phyloP scores from a whole-genome alignment of 2,888 invertebrate species.

The Trachelus tabidus region DNA sequence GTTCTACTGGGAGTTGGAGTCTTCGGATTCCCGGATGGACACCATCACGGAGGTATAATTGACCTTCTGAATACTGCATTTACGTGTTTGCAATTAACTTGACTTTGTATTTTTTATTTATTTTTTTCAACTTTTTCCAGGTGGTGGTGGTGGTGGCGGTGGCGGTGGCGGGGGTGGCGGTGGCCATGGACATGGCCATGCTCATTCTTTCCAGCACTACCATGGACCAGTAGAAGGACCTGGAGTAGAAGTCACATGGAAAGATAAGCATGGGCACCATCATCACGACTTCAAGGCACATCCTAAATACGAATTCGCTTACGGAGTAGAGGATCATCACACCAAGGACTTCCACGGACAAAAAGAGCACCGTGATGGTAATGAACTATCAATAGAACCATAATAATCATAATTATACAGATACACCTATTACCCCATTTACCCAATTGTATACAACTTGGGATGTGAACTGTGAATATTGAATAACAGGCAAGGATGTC shows the following conservation, averaged over 20 bases:
- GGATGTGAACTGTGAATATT: background rate
- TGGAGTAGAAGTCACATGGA: constrained; percentile 44
- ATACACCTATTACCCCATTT: background rate
- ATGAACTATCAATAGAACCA: background rate
- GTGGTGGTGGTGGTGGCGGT: background rate
- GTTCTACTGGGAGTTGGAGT: constrained; percentile 17
- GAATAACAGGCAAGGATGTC: constrained; percentile 39
- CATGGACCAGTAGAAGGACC: constrained; percentile 32
- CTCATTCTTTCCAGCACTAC: constrained; percentile 39
- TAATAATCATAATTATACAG: background rate
- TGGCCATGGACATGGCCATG: constrained; percentile 22
- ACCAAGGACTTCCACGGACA: constrained; percentile 48
- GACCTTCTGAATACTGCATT: background rate
- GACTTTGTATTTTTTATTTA: background rate
- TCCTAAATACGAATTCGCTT: constrained; percentile 46
- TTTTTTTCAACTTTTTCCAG: background rate
- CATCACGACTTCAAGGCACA: constrained; percentile 47
- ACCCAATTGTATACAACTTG: background rate
- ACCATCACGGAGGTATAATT: background rate
- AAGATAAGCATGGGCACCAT: constrained; percentile 47
- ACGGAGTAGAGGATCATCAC: constrained; percentile 48
- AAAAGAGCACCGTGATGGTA: constrained; percentile 49
- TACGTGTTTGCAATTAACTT: background rate
- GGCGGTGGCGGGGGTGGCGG: background rate
- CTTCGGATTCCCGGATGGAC: constrained; percentile 12